Conservation (phyloP, 2,113 vertebrate species). For the Pyrgilauda ruficollis region DNA sequence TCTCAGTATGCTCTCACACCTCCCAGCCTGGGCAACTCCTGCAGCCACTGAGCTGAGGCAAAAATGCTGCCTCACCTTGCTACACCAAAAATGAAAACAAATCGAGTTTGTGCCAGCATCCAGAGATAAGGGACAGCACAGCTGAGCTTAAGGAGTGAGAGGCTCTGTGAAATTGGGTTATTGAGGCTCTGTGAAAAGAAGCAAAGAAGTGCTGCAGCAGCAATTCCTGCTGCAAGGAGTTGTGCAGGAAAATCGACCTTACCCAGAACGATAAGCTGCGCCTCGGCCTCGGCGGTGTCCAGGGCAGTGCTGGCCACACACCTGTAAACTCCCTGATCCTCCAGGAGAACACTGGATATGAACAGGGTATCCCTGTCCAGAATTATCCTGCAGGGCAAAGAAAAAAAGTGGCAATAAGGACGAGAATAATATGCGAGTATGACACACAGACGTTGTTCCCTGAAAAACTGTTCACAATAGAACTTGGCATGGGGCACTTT, state of each 20-base stretch:
- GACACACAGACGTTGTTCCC: accelerated
- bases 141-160: not conserved
- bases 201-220: not conserved
- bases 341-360: slow-evolving; percentile 80
- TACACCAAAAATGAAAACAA: not conserved
- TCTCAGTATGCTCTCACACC: not conserved
- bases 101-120: not conserved
- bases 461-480: accelerated
- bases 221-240: not conserved
- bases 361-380: slow-evolving; percentile 82
- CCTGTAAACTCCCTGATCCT: slow-evolving; percentile 83
- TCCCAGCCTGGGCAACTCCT: not conserved
- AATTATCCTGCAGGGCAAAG: slow-evolving; percentile 49
- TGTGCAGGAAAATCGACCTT: not conserved
- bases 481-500: not conserved
- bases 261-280: slow-evolving; percentile 84
- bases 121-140: not conserved
- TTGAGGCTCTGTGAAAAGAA: not conserved
- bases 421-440: not conserved
- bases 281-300: slow-evolving; percentile 72
- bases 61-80: not conserved
- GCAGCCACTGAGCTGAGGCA: not conserved
- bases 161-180: not conserved
- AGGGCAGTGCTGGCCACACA: slow-evolving; percentile 84
- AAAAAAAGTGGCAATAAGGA: not conserved